A percentile compares a stretch with the other conserved stretches of the same genome.
These are phyloP conservation scores for Craseonycteris thonglongyai DNA, from an alignment of 2,113 vertebrate genomes.

Conservation along the genomic window DNA sequence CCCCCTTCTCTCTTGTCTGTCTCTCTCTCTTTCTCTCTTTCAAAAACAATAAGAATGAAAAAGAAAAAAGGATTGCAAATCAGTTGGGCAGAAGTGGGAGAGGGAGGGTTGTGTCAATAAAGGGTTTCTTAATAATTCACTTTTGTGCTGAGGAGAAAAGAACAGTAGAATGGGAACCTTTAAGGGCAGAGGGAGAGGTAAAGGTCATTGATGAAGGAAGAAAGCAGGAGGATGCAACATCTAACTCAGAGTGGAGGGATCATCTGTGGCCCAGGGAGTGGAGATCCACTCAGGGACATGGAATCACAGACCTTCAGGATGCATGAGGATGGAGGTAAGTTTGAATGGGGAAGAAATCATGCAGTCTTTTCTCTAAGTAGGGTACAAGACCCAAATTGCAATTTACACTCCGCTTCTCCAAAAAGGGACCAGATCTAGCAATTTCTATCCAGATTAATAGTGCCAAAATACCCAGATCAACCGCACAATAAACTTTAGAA, in stretches of 20 bases:
- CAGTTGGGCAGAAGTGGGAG: background rate
- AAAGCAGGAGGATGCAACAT: background rate
- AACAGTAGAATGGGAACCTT: background rate
- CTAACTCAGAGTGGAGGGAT: background rate
- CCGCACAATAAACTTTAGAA: background rate
- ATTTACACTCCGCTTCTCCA: background rate
- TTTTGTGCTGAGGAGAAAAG: background rate
- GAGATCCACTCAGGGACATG: background rate
- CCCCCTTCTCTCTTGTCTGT: no score
- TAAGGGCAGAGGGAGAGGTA: background rate
- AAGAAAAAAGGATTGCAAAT: no score
- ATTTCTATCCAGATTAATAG: background rate
- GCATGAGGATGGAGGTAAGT: background rate
- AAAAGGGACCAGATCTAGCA: background rate
- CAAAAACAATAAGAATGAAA: no score
- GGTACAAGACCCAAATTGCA: background rate
- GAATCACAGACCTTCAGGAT: background rate
- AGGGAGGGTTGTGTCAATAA: background rate
- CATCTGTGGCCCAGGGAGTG: background rate
- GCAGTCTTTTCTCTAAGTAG: background rate
- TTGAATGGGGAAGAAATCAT: background rate
- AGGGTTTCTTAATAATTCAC: background rate
- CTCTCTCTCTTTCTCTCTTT: no score
- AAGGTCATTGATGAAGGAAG: background rate
- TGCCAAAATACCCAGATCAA: conserved; percentile 16